A percentile compares a stretch with the other conserved stretches of the same genome.
These are phyloP conservation scores for Nothoprocta pentlandii DNA, from an alignment of 2,113 vertebrate species.

Conservation along the genomic window DNA sequence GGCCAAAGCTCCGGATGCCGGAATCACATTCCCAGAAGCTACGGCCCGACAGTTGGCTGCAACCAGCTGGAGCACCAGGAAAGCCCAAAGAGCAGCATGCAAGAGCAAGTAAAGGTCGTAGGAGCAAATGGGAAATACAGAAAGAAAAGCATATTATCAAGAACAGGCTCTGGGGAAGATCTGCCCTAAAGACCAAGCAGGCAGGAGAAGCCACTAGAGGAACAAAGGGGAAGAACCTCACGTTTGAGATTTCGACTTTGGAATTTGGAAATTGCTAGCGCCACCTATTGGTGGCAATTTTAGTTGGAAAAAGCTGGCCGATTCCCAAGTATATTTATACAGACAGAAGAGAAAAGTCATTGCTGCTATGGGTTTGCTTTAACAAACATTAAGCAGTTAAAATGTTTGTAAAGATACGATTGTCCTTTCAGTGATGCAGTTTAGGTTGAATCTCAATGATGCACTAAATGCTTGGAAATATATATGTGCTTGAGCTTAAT, in stretches of 20 bases:
- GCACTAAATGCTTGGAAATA: background rate
- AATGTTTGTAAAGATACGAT: background rate
- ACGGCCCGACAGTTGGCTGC: slow-evolving; percentile 35
- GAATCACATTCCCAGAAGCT: background rate
- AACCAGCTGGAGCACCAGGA: slow-evolving; percentile 4
- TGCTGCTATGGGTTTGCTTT: background rate
- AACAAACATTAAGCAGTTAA: background rate
- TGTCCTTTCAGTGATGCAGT: background rate
- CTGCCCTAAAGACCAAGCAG: background rate
- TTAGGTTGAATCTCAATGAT: background rate
- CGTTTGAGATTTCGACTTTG: no score
- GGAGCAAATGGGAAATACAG: background rate
- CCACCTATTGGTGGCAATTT: background rate
- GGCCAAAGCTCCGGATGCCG: background rate
- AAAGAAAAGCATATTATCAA: background rate
- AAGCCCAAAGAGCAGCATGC: background rate
- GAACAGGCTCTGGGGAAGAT: background rate
- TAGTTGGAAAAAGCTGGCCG: background rate
- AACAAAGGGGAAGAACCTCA: background rate
- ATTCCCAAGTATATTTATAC: accelerated
- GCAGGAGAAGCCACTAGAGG: background rate
- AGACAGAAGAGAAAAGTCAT: background rate
- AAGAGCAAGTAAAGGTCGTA: slow-evolving; percentile 35
- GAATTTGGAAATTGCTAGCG: background rate
- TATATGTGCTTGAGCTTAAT: background rate